phyloP scores from a whole-genome alignment of 2,888 invertebrate genomes.

The Macrosiphum euphorbiae region DNA sequence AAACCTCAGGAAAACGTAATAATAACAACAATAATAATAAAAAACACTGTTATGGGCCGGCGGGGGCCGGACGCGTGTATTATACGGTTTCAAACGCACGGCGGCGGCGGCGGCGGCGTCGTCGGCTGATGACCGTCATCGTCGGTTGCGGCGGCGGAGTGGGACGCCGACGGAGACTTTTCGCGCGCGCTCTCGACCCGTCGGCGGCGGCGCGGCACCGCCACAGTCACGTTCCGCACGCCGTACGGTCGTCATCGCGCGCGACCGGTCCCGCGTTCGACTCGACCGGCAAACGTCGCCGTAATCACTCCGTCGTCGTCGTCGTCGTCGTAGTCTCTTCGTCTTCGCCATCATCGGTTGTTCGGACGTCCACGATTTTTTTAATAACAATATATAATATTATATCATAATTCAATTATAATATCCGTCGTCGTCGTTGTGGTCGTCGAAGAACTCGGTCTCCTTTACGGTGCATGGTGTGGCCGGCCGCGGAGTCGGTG shows the following conservation, averaged over 20 bases:
- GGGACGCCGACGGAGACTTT: slow-evolving; percentile 40
- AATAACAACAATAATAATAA: not conserved
- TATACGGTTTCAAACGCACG: not conserved
- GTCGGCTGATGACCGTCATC: not conserved
- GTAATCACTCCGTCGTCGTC: not conserved
- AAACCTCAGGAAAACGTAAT: not conserved
- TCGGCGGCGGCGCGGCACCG: slow-evolving; percentile 35
- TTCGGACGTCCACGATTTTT: not conserved
- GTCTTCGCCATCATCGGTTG: not conserved
- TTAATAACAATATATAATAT: not conserved
- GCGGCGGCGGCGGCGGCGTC: not conserved
- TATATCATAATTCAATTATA: not conserved
- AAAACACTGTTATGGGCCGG: not conserved
- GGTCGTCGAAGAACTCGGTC: not conserved
- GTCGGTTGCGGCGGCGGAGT: slow-evolving; percentile 5
- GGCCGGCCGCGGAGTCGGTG: not conserved
- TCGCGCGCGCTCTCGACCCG: slow-evolving; percentile 53
- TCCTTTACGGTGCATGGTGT: slow-evolving; percentile 16
- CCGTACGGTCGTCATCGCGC: slow-evolving; percentile 44
- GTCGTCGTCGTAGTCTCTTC: not conserved
- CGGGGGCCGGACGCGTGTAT: not conserved
- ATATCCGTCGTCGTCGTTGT: not conserved
- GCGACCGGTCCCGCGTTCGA: slow-evolving; percentile 28
- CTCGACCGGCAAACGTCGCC: slow-evolving; percentile 1
- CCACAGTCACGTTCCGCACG: slow-evolving; percentile 58